Percentiles rank a stretch among this genome's conserved stretches.
phyloP scores from a whole-genome alignment of 2,888 invertebrate genomes.

The Platycheirus rosarum region DNA sequence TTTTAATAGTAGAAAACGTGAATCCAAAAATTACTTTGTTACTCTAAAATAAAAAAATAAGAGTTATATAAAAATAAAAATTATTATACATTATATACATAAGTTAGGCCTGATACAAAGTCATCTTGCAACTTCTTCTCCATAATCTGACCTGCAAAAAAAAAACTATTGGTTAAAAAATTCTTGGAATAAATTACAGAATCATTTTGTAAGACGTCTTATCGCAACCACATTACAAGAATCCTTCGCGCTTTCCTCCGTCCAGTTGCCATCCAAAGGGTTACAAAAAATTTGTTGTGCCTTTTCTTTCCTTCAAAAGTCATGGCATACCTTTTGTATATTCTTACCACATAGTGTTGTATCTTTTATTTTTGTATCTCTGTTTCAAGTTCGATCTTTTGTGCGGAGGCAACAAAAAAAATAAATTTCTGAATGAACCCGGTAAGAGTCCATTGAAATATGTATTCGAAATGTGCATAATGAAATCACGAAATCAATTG shows the following conservation, averaged over 20 bases:
- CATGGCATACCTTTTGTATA: slow-evolving; percentile 4
- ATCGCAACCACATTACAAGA: background rate
- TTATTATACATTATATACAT: background rate
- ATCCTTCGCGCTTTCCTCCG: slow-evolving; percentile 6
- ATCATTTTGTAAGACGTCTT: slow-evolving; percentile 3
- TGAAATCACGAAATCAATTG: slow-evolving; percentile 74
- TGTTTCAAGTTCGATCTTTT: slow-evolving; percentile 55
- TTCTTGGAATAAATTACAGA: slow-evolving; percentile 54
- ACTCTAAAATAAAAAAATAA: too few species aligned
- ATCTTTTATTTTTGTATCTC: slow-evolving; percentile 9
- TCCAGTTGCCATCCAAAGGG: slow-evolving; percentile 40
- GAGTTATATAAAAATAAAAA: background rate
- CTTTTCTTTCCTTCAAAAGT: slow-evolving; percentile 50
- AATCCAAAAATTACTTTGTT: too few species aligned
- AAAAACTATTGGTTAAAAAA: background rate
- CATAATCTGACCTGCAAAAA: background rate
- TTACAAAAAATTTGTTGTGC: slow-evolving; percentile 63
- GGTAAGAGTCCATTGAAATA: slow-evolving; percentile 34
- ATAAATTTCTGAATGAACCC: slow-evolving; percentile 40
- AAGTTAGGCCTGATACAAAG: slow-evolving; percentile 11
- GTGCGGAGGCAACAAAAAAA: background rate
- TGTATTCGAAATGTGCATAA: slow-evolving; percentile 61
- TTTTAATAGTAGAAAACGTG: too few species aligned
- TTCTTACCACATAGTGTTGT: background rate
- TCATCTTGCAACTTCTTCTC: background rate